phyloP scores from a whole-genome alignment of 2,113 vertebrate genomes.

The Brachyhypopomus occidentalis region DNA sequence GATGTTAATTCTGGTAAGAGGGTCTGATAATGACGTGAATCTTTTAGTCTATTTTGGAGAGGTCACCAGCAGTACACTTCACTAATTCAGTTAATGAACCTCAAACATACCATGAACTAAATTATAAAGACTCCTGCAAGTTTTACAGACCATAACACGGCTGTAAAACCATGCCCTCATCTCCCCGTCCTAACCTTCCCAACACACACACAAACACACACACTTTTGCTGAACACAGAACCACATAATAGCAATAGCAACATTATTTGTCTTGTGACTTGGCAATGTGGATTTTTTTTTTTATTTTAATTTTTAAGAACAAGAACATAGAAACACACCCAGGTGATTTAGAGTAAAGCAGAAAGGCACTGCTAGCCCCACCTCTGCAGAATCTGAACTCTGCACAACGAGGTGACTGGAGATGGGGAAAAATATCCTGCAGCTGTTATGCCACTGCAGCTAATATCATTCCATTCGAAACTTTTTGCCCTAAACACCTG shows the following conservation, averaged over 20 bases:
- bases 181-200: background rate
- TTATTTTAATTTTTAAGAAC: background rate
- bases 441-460: background rate
- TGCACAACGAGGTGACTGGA: background rate
- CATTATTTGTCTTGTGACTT: background rate
- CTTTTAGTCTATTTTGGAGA: conserved; percentile 46
- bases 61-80: conserved; percentile 43
- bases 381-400: background rate
- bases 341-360: background rate
- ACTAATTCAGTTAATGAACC: conserved; percentile 53
- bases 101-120: conserved; percentile 45
- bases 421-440: background rate
- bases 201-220: background rate
- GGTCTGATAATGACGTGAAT: conserved; percentile 48
- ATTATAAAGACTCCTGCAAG: conserved; percentile 28
- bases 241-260: background rate
- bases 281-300: too few species aligned
- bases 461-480: background rate
- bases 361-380: conserved; percentile 25
- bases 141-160: conserved; percentile 23
- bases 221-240: background rate
- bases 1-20: conserved; percentile 43
- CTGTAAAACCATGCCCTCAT: conserved; percentile 17
- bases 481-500: background rate
- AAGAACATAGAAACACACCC: background rate